These are phyloP conservation scores for Ceramica pisi DNA, from an alignment of 2,888 invertebrate genomes.

Conservation along the genomic window DNA sequence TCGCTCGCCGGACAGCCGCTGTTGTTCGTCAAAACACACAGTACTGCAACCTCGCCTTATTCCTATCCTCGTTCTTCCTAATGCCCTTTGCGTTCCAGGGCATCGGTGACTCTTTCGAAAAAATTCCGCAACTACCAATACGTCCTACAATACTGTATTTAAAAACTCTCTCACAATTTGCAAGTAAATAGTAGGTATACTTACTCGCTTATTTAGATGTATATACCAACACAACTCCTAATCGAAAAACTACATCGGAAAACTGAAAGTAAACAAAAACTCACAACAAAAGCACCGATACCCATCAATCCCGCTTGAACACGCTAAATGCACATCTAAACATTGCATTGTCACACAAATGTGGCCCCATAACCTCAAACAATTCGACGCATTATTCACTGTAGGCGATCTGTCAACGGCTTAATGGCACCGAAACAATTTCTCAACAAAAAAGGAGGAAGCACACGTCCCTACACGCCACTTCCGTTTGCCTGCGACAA, in stretches of 20 bases:
- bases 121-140: too few species aligned
- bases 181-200: too few species aligned
- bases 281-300: conserved; percentile 4
- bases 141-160: too few species aligned
- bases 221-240: not conserved
- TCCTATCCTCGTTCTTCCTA: too few species aligned
- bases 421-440: conserved; percentile 91
- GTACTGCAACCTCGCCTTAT: too few species aligned
- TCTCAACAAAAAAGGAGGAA: conserved; percentile 89
- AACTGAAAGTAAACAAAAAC: conserved; percentile 8
- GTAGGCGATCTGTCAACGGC: conserved; percentile 89
- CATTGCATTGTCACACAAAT: conserved; percentile 80
- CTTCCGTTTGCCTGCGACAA: conserved; percentile 86
- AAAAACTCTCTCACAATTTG: too few species aligned
- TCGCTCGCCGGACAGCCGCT: too few species aligned
- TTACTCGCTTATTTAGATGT: too few species aligned
- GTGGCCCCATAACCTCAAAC: conserved; percentile 76
- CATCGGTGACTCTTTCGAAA: too few species aligned
- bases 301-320: conserved; percentile 51
- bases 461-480: conserved; percentile 87
- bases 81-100: too few species aligned
- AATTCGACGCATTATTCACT: conserved; percentile 87
- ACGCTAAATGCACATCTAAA: conserved; percentile 69
- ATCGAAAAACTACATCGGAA: not conserved
- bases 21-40: too few species aligned